Evolutionary conservation across 2,797 vertebrate species (phyloP).

Genomic region (Pipistrellus pygmaeus): DNA sequence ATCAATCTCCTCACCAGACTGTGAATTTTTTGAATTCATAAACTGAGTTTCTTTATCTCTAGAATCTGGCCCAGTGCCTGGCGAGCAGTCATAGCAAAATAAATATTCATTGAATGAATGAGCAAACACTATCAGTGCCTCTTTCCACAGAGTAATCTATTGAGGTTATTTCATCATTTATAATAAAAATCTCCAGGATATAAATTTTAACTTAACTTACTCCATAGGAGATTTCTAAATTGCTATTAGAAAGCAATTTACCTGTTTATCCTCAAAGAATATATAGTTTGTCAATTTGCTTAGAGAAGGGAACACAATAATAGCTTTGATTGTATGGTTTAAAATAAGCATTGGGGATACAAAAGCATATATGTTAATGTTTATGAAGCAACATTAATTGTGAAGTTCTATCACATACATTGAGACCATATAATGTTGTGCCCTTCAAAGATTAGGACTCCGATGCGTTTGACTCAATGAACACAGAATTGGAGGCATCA

Average conservation of each 20-base stretch:
- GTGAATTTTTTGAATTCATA: background rate
- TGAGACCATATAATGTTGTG: background rate
- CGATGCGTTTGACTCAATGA: background rate
- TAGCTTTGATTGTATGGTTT: constrained; percentile 9
- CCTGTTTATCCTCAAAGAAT: background rate
- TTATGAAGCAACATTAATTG: constrained; percentile 44
- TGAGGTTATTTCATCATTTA: background rate
- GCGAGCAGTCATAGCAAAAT: background rate
- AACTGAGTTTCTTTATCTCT: background rate
- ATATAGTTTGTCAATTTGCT: background rate
- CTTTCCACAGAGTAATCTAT: background rate
- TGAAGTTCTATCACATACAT: background rate
- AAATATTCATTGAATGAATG: background rate
- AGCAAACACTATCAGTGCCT: background rate
- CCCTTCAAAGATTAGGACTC: background rate
- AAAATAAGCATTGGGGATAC: background rate
- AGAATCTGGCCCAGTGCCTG: background rate
- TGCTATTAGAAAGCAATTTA: background rate
- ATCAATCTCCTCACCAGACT: background rate
- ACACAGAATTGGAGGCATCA: background rate
- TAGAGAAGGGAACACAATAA: background rate
- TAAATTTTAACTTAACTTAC: background rate
- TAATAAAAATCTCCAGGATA: background rate
- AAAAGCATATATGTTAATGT: background rate
- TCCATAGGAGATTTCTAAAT: background rate